phyloP scores from a whole-genome alignment of 1,140 invertebrate genomes.

The Macrocentrus cingulum region DNA sequence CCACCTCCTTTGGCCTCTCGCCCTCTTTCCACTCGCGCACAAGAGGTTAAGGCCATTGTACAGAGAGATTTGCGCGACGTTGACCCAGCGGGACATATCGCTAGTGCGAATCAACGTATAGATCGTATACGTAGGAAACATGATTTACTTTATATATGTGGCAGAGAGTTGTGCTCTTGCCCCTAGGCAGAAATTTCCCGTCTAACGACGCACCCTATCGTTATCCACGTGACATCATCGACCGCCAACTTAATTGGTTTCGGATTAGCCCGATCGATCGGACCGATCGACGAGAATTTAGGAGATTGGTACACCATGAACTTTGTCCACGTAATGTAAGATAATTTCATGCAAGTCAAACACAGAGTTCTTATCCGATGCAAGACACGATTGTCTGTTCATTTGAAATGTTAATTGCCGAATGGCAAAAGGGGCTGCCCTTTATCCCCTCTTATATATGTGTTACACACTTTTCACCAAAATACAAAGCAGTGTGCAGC shows the following conservation, averaged over 20 bases:
- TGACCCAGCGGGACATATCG: neutral
- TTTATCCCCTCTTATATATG: too few species aligned
- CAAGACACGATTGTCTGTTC: slow-evolving; percentile 5
- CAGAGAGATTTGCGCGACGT: slow-evolving; percentile 19
- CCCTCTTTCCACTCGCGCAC: slow-evolving; percentile 2
- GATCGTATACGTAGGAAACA: neutral
- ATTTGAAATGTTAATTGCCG: slow-evolving; percentile 8
- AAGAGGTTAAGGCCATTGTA: slow-evolving; percentile 27
- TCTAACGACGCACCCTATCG: slow-evolving; percentile 9
- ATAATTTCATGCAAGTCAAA: slow-evolving; percentile 21
- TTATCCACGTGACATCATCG: slow-evolving; percentile 8
- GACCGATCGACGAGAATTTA: slow-evolving; percentile 11
- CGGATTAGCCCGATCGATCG: slow-evolving; percentile 10
- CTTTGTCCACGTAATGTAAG: slow-evolving; percentile 17
- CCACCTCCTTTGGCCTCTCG: neutral
- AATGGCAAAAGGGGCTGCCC: neutral
- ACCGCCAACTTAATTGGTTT: slow-evolving; percentile 7
- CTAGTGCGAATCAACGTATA: too few species aligned
- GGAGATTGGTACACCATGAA: neutral
- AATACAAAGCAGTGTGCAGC: too few species aligned
- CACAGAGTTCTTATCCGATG: slow-evolving; percentile 2
- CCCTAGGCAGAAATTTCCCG: neutral
- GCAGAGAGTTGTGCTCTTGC: neutral
- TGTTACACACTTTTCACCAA: too few species aligned
- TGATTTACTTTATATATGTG: neutral